Base-by-base conservation (phyloP, 2,888 invertebrate species). In the Cheilosia vulpina region DNA sequence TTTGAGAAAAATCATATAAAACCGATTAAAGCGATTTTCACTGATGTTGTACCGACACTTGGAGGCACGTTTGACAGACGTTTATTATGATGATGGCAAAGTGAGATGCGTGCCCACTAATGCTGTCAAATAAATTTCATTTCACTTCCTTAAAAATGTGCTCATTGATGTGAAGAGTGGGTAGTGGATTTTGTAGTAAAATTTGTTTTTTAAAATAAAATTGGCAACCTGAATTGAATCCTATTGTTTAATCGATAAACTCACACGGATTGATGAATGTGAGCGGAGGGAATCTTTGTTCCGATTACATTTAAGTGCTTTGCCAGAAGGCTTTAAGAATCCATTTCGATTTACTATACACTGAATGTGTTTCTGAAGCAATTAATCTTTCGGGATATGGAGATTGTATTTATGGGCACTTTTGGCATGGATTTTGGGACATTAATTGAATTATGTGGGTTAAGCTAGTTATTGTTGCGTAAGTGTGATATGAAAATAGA, bases 11-110 rank as follows among this genome's bases (percentile, higher is more conserved):
- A n/a, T 58, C 58, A 58, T 34, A 38, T 21, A 58, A 50, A 58
- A 71, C 47, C 58, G 58, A 71, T 71, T 71, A 71, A 71, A 58
- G n/a, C 9, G 69, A 58, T 50, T 71, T 24, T 58, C 69, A 38
- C 58, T 21, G 47, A 19, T 47, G 57, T 57, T 52, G 31, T 55
- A 7, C 31, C 55, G 68, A 69, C 57, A 57, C 31, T 45, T 34
- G 38, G n/a, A 43, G 17, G 38, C 50, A 58, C 11, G 34, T 38
- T 47, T 69, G 77, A 69, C 62, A 62, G 68, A 21, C 77, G 47
- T 77, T 77, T 43, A 62, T 34, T 55, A 52, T 31, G 52, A 77
- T 60, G 43, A 45, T 13, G 31, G 52, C 24, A 55, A 19, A 57
- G 21, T 34, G 21, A 38, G 71, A 58, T 47, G 57, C 71, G 38